Evolutionary conservation across 2,797 vertebrate species (phyloP), one percentile per base, ranked within the genome.

Genomic region (Microctenopoma stevenorrisi): DNA sequence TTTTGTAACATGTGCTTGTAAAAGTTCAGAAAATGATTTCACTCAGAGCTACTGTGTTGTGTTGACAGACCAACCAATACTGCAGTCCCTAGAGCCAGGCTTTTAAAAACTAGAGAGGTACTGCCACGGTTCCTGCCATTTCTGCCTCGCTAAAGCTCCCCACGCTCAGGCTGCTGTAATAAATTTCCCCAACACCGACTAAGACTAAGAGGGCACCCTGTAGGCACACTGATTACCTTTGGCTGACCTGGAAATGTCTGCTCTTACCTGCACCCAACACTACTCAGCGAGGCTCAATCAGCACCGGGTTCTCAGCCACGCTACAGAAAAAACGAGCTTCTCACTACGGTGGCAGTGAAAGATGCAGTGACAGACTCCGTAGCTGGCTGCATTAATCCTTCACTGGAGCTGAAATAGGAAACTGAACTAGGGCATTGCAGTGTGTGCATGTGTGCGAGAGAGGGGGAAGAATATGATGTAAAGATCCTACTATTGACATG

Each of bases 241-340:
- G 66, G 81, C 81, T 86, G 85, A 86, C 88, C 87, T 86, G 89
- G 79, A 88, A 86, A 83, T 4, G 82, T 74, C 85, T 56, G 53
- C 76, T 59, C 75, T 68, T 77, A 88, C 84, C 86, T 87, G 85
- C 69, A 28, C 66, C 65, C 61, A 37, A 18, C 78, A 62, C 47
- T 72, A 63, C 78, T 83, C 60, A 48, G 58, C 28, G 0, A 56
- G 42, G 14, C 74, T 57, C 74, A 51, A 68, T 71, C 68, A 64
- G 72, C 60, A 60, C 38, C 49, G 22, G 47, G 51, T 68, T 58
- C 55, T 54, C 67, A 56, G 69, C 58, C 55, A 14, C 25, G 22
- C 53, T 40, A 1, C 35, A 81, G 37, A 25, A 38, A 48, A 64
- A 54, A 59, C 68, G 67, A 76, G 76, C 63, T 58, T 49, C 74